These are phyloP conservation scores for Pelodytes ibericus DNA, from an alignment of 2,797 vertebrate genomes.

Conservation along the genomic window DNA sequence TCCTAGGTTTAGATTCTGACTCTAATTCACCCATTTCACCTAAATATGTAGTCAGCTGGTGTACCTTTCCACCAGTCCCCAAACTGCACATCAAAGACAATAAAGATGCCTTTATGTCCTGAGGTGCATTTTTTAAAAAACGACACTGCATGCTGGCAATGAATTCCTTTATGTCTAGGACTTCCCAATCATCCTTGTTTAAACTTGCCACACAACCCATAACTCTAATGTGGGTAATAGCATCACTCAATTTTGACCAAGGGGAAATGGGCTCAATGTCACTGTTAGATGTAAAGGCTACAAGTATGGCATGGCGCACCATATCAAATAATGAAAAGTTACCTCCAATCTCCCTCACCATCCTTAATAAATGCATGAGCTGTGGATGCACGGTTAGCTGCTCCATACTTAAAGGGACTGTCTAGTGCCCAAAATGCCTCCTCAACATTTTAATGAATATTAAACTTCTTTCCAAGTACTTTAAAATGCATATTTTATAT, in stretches of 20 bases:
- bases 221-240: neutral
- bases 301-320: neutral
- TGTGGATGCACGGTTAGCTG: neutral
- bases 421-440: too few relatives aligned
- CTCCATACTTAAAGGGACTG: neutral
- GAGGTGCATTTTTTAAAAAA: neutral
- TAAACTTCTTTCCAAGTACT: too few relatives aligned
- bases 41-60: neutral
- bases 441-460: too few relatives aligned
- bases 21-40: neutral
- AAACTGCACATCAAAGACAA: neutral
- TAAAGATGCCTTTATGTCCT: neutral
- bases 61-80: neutral
- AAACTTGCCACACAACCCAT: neutral
- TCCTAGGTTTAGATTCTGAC: conserved; percentile 11
- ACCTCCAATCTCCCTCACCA: neutral
- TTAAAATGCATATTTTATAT: too few relatives aligned
- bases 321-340: neutral
- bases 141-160: neutral
- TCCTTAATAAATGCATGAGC: neutral
- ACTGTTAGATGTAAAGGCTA: neutral
- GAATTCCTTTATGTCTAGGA: neutral
- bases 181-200: neutral
- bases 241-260: neutral
- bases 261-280: neutral